Percentiles rank a stretch among this genome's conserved stretches.
Evolutionary conservation across 2,113 vertebrate genomes (phyloP).

Genomic region (Thermophis baileyi): DNA sequence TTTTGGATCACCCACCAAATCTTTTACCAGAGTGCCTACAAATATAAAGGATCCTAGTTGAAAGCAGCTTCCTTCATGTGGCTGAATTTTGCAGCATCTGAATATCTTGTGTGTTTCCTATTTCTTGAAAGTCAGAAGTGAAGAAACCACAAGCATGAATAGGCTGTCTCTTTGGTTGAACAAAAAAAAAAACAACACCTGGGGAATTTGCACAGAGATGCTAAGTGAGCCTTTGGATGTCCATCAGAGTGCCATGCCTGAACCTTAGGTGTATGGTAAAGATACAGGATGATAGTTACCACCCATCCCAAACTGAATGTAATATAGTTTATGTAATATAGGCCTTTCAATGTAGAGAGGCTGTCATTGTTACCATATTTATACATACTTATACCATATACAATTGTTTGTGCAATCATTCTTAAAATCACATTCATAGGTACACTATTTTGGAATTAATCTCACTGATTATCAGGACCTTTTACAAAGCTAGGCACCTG

Average conservation of each 20-base stretch:
- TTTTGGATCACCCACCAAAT: neutral
- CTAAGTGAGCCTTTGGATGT: neutral
- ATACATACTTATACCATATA: too few species aligned
- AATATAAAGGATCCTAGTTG: neutral
- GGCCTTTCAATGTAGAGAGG: neutral
- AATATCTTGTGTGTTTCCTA: conserved; percentile 2
- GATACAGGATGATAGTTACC: neutral
- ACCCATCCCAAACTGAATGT: neutral
- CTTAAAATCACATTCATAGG: neutral
- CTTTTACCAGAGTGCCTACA: neutral
- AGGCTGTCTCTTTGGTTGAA: neutral
- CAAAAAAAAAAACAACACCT: neutral
- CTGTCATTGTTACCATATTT: neutral
- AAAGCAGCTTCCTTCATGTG: neutral
- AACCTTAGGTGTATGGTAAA: neutral
- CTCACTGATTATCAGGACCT: neutral
- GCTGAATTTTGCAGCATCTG: neutral
- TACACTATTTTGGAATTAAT: neutral
- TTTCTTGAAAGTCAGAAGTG: conserved; percentile 32
- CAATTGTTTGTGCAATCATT: neutral
- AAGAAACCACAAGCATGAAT: conserved; percentile 3
- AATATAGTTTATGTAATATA: neutral
- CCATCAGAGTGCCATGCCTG: neutral
- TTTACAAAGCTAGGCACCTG: neutral
- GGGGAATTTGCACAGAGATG: neutral